Conservation (phyloP, 2,113 vertebrate genomes). For the Indicator maculatus region DNA sequence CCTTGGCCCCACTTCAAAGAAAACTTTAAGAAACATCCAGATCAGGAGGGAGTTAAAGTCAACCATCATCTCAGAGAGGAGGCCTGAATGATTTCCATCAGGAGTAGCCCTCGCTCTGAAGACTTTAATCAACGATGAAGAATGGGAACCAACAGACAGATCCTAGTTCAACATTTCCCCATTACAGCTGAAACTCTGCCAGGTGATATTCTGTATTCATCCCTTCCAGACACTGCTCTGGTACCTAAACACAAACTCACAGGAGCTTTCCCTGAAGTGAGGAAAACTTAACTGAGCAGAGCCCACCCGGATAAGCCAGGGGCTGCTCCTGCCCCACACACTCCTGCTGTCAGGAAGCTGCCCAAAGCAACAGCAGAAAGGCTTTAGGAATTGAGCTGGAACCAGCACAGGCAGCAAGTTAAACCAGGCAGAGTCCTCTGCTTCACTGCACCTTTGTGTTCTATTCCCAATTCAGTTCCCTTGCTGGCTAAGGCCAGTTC, state of each 20-base stretch:
- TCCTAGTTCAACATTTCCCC: background rate
- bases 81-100: background rate
- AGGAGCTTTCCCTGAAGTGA: background rate
- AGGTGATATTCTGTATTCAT: background rate
- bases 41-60: conserved; percentile 21
- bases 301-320: background rate
- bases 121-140: conserved; percentile 16
- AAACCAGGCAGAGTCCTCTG: background rate
- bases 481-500: background rate
- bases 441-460: background rate
- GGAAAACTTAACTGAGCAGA: background rate
- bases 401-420: background rate
- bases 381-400: background rate
- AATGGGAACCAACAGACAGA: background rate
- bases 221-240: background rate
- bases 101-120: background rate
- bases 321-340: background rate
- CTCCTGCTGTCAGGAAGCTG: background rate
- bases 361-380: background rate
- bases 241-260: background rate
- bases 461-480: background rate
- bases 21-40: conserved; percentile 27
- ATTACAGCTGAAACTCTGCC: background rate
- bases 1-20: conserved; percentile 51
- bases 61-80: background rate